A percentile compares a stretch with the other conserved stretches of the same genome.
These are phyloP conservation scores for Ammospiza caudacuta DNA, from an alignment of 2,113 vertebrate genomes.

Conservation along the genomic window DNA sequence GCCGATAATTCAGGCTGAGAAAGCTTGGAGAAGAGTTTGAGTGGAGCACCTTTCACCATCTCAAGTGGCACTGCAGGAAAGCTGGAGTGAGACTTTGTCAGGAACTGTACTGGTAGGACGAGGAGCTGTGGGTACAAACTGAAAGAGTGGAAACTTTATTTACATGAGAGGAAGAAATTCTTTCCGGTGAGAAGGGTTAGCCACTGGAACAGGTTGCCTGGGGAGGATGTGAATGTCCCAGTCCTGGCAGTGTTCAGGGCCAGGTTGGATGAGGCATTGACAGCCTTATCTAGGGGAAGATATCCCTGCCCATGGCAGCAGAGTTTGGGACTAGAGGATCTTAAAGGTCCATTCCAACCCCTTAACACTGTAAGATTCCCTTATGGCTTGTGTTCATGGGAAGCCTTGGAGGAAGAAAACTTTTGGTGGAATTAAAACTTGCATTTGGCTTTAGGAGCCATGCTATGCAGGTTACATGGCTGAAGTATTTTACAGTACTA, in stretches of 20 bases:
- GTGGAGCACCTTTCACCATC: background rate
- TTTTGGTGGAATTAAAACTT: fast-evolving
- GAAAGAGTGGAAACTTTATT: background rate
- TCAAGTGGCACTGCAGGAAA: fast-evolving
- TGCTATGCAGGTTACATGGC: fast-evolving
- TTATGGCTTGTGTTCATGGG: background rate
- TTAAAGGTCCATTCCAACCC: background rate
- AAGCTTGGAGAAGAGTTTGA: background rate
- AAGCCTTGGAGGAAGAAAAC: background rate
- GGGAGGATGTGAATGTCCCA: background rate
- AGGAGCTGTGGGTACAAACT: no score
- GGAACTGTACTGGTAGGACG: background rate
- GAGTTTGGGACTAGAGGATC: background rate
- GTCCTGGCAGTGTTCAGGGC: no score
- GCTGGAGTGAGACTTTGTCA: background rate
- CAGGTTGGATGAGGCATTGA: background rate
- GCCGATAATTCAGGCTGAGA: background rate
- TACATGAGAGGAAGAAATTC: no score
- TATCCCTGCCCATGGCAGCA: background rate
- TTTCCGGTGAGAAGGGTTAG: background rate
- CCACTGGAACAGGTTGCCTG: background rate
- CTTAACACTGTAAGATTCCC: background rate
- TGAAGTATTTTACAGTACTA: background rate
- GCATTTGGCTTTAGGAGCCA: background rate
- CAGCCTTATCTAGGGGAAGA: background rate